These are phyloP conservation scores for Scolanthus callimorphus DNA, from an alignment of 92 coral and sea anemone species.

Conservation along the genomic window DNA sequence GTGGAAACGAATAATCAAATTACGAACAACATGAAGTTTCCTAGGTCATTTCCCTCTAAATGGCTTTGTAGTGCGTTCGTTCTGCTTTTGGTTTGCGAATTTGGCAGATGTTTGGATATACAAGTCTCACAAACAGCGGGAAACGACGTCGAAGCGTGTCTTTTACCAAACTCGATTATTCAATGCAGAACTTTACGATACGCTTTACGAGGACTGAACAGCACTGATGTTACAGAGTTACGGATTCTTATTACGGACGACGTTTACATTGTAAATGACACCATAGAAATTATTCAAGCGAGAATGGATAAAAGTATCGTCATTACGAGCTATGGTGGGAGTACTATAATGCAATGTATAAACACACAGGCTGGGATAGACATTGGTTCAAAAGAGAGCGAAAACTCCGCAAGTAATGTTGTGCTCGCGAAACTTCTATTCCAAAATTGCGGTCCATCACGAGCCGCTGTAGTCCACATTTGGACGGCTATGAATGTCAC, in stretches of 20 bases:
- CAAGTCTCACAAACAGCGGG: slow-evolving; percentile 60
- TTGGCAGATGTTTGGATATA: slow-evolving; percentile 6
- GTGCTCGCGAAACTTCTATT: slow-evolving; percentile 49
- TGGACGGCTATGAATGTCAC: slow-evolving; percentile 59
- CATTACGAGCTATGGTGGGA: slow-evolving; percentile 24
- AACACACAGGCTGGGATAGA: slow-evolving; percentile 26
- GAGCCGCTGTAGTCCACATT: slow-evolving; percentile 54
- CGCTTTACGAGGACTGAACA: slow-evolving; percentile 46
- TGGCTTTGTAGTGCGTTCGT: too few species aligned
- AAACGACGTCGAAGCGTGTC: slow-evolving; percentile 36
- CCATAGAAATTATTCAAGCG: slow-evolving; percentile 46
- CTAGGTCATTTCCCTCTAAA: too few species aligned
- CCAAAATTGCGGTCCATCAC: slow-evolving; percentile 42
- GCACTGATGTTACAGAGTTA: slow-evolving; percentile 29
- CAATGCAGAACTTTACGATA: slow-evolving; percentile 56
- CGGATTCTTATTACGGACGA: slow-evolving; percentile 42
- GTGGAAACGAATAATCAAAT: too few species aligned
- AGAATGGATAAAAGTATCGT: slow-evolving; percentile 17
- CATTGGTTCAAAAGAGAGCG: slow-evolving; percentile 21
- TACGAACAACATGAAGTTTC: too few species aligned
- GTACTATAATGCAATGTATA: slow-evolving; percentile 20
- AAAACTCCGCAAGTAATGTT: slow-evolving; percentile 30
- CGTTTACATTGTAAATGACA: slow-evolving; percentile 16
- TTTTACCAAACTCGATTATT: slow-evolving; percentile 6
- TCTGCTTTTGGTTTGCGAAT: not conserved